Evolutionary conservation across 2,113 vertebrate species (phyloP).

Genomic region (Megaceryle torquata): DNA sequence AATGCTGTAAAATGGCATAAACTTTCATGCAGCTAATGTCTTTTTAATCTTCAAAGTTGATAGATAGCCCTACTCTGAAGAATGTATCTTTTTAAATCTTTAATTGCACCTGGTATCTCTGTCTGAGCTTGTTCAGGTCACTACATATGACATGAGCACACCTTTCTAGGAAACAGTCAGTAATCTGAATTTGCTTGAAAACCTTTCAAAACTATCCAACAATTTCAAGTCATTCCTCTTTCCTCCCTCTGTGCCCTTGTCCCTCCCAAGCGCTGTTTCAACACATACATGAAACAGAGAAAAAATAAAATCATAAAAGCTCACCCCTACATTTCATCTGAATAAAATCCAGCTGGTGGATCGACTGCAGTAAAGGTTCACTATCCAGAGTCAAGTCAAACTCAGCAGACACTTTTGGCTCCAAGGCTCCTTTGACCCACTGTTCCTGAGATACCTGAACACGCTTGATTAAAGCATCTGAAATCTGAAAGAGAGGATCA

Average conservation of each 20-base stretch:
- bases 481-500: constrained; percentile 82
- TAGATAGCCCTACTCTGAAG: background rate
- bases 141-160: background rate
- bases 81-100: background rate
- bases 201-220: background rate
- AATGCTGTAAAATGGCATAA: background rate
- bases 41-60: background rate
- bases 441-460: constrained; percentile 94
- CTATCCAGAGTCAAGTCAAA: constrained; percentile 93
- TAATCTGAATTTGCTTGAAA: background rate
- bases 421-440: constrained; percentile 96
- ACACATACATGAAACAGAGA: background rate
- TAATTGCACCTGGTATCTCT: background rate
- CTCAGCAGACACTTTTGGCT: constrained; percentile 93
- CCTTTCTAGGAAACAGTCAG: background rate
- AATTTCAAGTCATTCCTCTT: background rate
- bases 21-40: background rate
- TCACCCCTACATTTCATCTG: constrained; percentile 93
- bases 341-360: constrained; percentile 95
- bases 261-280: background rate
- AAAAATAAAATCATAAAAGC: constrained; percentile 46
- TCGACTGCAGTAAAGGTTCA: constrained; percentile 89
- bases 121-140: background rate
- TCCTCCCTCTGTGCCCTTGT: background rate
- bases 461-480: constrained; percentile 93